Conservation (phyloP, 2,888 invertebrate genomes). For the Scaptodrosophila latifasciaeformis region DNA sequence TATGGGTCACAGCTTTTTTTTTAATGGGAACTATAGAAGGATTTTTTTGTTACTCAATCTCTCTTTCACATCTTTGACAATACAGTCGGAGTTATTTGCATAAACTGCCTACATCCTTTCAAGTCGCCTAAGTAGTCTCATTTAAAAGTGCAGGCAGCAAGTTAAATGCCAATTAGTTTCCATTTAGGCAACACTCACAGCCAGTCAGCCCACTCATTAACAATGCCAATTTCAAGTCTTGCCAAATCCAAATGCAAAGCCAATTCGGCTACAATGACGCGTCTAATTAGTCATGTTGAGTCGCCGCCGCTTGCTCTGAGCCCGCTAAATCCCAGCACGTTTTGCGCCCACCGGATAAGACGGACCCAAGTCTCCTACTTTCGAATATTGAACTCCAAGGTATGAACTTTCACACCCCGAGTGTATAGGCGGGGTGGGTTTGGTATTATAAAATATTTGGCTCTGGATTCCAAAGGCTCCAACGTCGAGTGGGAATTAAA, state of each 20-base stretch:
- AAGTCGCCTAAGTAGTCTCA: conserved; percentile 14
- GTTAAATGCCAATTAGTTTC: conserved; percentile 62
- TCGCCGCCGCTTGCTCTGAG: conserved; percentile 2
- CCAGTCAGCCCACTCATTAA: conserved; percentile 44
- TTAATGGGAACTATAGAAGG: too few relatives aligned
- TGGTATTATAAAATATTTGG: conserved; percentile 58
- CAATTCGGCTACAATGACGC: conserved; percentile 64
- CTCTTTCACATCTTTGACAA: background rate
- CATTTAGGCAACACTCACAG: conserved; percentile 30
- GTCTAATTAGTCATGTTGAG: conserved; percentile 61
- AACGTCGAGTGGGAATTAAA: conserved; percentile 60
- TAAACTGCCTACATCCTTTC: conserved; percentile 9
- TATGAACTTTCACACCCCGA: conserved; percentile 32
- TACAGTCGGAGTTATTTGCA: conserved; percentile 40
- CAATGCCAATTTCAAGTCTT: conserved; percentile 54
- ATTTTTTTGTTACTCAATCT: too few relatives aligned
- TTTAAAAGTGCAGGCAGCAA: conserved; percentile 46
- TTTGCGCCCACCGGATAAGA: conserved; percentile 19
- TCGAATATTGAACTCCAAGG: conserved; percentile 2
- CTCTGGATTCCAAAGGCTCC: conserved; percentile 21
- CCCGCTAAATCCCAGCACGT: conserved; percentile 52
- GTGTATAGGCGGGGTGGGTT: conserved; percentile 9
- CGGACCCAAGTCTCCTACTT: background rate
- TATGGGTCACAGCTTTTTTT: too few relatives aligned
- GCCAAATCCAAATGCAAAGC: conserved; percentile 55